phyloP scores from a whole-genome alignment of 2,888 invertebrate species.

The Chrysopilus asiliformis region DNA sequence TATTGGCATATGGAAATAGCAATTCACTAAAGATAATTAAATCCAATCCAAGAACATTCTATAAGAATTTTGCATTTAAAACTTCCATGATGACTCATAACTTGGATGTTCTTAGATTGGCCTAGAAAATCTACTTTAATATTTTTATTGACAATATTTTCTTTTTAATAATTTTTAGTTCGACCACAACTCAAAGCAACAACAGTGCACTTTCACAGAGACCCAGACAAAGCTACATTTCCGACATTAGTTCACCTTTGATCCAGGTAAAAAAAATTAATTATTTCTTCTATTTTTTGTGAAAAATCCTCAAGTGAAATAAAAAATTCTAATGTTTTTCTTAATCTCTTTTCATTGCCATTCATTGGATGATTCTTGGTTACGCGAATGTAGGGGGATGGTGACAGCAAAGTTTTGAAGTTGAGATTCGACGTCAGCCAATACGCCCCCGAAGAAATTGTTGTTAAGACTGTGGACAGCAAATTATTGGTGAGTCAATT shows the following conservation, averaged over 20 bases:
- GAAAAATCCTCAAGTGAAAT: background rate
- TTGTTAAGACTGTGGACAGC: slow-evolving; percentile 96
- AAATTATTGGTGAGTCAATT: slow-evolving; percentile 68
- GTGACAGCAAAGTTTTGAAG: slow-evolving; percentile 85
- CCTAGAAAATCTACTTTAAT: too few relatives aligned
- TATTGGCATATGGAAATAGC: too few relatives aligned
- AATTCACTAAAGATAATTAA: too few relatives aligned
- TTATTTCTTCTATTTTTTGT: slow-evolving; percentile 8
- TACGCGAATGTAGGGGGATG: slow-evolving; percentile 62
- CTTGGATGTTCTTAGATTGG: slow-evolving; percentile 2
- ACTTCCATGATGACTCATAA: slow-evolving; percentile 1
- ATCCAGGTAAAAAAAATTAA: slow-evolving; percentile 35
- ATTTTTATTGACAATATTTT: too few relatives aligned
- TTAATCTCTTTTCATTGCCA: background rate
- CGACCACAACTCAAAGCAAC: slow-evolving; percentile 23
- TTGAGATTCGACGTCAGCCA: slow-evolving; percentile 95
- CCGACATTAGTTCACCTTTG: slow-evolving; percentile 80
- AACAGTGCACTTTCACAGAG: slow-evolving; percentile 36
- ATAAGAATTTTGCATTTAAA: too few relatives aligned
- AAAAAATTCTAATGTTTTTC: background rate
- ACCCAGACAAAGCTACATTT: slow-evolving; percentile 47
- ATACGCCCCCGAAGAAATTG: slow-evolving; percentile 94
- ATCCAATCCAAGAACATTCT: too few relatives aligned
- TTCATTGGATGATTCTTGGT: background rate
- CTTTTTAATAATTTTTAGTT: slow-evolving; percentile 28